Conservation (phyloP, 2,113 vertebrate genomes). For the Tupaia chinensis region DNA sequence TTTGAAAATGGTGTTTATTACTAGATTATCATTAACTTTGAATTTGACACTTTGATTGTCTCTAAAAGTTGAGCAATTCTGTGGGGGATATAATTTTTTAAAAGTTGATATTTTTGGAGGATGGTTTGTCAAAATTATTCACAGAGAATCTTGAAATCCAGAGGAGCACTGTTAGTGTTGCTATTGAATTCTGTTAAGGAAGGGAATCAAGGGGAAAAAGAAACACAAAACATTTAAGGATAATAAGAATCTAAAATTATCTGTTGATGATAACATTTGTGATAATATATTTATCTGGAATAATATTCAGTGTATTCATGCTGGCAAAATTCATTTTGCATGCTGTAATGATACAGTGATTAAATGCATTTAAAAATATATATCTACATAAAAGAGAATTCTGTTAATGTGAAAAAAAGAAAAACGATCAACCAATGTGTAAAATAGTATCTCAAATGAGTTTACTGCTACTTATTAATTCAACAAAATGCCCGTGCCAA, state of each 20-base stretch:
- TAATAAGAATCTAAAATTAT: no score
- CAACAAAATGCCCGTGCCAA: neutral
- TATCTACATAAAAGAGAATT: no score
- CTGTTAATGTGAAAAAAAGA: neutral
- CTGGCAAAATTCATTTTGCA: no score
- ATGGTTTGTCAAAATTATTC: slow-evolving; percentile 11
- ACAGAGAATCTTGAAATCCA: neutral
- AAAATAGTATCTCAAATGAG: neutral
- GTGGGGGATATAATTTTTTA: neutral
- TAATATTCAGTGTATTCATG: no score
- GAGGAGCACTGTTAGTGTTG: neutral
- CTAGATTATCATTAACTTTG: neutral
- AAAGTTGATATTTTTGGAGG: neutral
- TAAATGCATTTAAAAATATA: no score
- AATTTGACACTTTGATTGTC: neutral
- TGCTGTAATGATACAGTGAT: no score
- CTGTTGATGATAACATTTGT: no score
- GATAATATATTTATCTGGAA: no score
- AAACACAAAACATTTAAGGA: no score
- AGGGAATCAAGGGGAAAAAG: no score
- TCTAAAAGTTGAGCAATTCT: slow-evolving; percentile 15
- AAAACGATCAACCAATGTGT: neutral
- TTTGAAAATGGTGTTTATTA: slow-evolving; percentile 52
- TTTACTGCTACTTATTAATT: neutral
- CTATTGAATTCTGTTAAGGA: neutral